Percentiles rank a stretch among this genome's conserved stretches.
These are phyloP conservation scores for Luscinia megarhynchos DNA, from an alignment of 2,797 vertebrate species.

Conservation along the genomic window DNA sequence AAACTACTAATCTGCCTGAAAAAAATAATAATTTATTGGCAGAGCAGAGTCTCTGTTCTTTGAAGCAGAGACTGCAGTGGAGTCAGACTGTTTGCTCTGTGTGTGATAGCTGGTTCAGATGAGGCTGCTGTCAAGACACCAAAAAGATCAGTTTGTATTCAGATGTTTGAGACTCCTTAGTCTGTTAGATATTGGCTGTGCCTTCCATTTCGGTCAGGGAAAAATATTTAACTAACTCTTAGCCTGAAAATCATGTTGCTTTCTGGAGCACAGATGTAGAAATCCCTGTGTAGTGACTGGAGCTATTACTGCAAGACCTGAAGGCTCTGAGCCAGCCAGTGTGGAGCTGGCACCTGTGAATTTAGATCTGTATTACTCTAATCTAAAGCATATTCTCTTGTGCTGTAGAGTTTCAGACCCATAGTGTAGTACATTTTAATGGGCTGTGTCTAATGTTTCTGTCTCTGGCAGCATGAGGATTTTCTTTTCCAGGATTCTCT, in stretches of 20 bases:
- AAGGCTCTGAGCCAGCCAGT: neutral
- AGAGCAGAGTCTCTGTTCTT: neutral
- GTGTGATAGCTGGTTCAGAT: neutral
- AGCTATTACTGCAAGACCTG: neutral
- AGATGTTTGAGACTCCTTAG: neutral
- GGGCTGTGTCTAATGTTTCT: neutral
- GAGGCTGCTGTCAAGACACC: conserved; percentile 23
- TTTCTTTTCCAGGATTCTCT: conserved; percentile 19
- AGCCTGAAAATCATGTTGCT: neutral
- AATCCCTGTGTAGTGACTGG: neutral
- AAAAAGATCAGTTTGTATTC: neutral
- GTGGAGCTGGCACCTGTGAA: conserved; percentile 13
- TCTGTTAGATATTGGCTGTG: conserved; percentile 7
- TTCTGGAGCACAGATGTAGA: conserved; percentile 40
- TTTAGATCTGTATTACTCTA: neutral
- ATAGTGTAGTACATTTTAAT: neutral
- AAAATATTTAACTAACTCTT: neutral
- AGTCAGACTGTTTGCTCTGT: neutral
- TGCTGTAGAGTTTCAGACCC: neutral
- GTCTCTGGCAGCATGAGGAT: conserved; percentile 4
- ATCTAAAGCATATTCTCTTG: neutral
- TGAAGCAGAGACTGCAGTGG: neutral
- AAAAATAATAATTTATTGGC: neutral
- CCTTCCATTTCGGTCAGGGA: neutral
- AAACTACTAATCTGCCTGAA: neutral